Conservation (phyloP, 2,797 vertebrate species). For the Trichosurus vulpecula region DNA sequence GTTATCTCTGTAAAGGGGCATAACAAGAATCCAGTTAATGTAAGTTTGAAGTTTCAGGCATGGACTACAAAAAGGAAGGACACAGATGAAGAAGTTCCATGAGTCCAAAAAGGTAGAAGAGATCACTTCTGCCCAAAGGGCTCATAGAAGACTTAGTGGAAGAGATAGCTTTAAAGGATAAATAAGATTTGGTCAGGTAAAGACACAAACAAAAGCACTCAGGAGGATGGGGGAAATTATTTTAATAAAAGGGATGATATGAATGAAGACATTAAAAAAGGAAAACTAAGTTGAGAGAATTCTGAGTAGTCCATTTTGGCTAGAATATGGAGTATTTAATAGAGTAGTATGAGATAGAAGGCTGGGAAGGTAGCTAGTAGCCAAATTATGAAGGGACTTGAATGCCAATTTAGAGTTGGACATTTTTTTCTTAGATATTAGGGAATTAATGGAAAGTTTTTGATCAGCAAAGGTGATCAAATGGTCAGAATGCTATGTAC, state of each 20-base stretch:
- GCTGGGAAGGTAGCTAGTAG: background rate
- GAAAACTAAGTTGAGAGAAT: background rate
- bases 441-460: background rate
- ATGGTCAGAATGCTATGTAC: background rate
- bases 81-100: background rate
- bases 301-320: background rate
- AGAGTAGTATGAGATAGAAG: background rate
- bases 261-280: background rate
- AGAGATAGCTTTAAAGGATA: background rate
- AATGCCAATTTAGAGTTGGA: background rate
- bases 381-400: background rate
- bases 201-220: background rate
- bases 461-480: background rate
- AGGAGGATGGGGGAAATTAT: background rate
- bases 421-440: background rate
- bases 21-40: background rate
- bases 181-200: background rate
- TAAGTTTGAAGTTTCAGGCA: background rate
- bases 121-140: background rate
- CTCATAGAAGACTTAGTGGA: background rate
- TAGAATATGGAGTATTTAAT: background rate
- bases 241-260: background rate
- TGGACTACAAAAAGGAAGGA: background rate
- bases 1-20: background rate
- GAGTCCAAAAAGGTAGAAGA: background rate